Percentiles rank a stretch among this genome's conserved stretches.
Conservation (phyloP, 1,140 invertebrate genomes). For the Aleiodes sp. region DNA sequence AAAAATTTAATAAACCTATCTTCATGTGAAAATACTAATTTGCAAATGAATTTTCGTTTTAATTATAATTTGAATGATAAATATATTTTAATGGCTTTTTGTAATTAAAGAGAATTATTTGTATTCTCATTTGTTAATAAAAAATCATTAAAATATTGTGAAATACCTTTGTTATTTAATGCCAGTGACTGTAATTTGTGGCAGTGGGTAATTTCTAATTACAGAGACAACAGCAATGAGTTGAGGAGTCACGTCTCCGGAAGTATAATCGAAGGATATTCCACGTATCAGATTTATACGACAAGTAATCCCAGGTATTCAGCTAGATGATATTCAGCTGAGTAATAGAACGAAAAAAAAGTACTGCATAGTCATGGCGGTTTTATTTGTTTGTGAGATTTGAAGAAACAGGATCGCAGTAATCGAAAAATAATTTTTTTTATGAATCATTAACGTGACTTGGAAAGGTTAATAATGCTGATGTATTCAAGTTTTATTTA, state of each 20-base stretch:
- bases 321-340: background rate
- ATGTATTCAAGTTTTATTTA: background rate
- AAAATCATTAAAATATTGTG: too few species aligned
- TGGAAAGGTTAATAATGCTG: background rate
- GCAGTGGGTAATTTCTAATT: background rate
- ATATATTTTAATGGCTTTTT: background rate
- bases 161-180: too few species aligned
- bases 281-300: constrained; percentile 9
- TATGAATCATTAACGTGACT: background rate
- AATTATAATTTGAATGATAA: background rate
- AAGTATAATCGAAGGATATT: constrained; percentile 10
- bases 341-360: background rate
- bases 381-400: background rate
- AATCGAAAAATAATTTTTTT: background rate
- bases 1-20: background rate
- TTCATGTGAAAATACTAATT: background rate
- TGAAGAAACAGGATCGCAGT: background rate
- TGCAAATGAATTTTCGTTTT: background rate
- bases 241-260: background rate
- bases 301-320: background rate
- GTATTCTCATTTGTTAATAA: too few species aligned
- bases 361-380: background rate
- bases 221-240: background rate
- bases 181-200: too few species aligned
- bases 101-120: too few species aligned